Base-by-base conservation (phyloP, 2,888 invertebrate genomes). In the Spilarctia lutea region DNA sequence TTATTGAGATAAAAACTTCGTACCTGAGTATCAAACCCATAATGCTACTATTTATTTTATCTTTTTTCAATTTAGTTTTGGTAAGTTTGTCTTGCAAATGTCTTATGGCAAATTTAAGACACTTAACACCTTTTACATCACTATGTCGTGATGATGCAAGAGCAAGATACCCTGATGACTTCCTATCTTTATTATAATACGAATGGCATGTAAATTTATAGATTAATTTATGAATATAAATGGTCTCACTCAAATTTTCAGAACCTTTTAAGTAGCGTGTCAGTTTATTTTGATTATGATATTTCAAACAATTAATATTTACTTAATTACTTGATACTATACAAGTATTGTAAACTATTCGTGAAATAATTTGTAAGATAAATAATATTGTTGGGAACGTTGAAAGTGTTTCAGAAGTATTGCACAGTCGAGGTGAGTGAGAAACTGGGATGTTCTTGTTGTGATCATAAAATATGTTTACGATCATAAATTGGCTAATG, bases 301-400 rank as follows among this genome's bases (percentile, higher is more conserved):
- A 66, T 66, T 39, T 30, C 42, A 52, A 75, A 69, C 33, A 75
- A 73, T 74, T 30, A 1, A 16, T 1, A 42, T 42, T 52, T 27
- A 20, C 30, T 48, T 56, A 65, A 7, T 18, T 39, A 18, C 42
- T 20, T 7, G 4, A 39, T 70, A 56, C 42, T 30, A 60, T 52
- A 52, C 13, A n/a, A n/a, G n/a, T n/a, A n/a, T n/a, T 1, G 68
- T 60, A 63, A 68, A 65, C 67, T 73, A 68, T 73, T n/a, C 20
- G 63, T 63, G 24, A 13, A 13, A 4, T 27, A 60, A 11, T 13
- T 60, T 27, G 3, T 52, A 24, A n/a, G 10, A 11, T 11, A 56
- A 10, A 56, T 11, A n/a, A 11, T 10, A 2, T 56, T 13, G 30
- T 30, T 63, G 27, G 7, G 8, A 6, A 63, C 0, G 6, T 30